phyloP scores from a whole-genome alignment of 2,888 invertebrate genomes.

The Pyrocoelia pectoralis region DNA sequence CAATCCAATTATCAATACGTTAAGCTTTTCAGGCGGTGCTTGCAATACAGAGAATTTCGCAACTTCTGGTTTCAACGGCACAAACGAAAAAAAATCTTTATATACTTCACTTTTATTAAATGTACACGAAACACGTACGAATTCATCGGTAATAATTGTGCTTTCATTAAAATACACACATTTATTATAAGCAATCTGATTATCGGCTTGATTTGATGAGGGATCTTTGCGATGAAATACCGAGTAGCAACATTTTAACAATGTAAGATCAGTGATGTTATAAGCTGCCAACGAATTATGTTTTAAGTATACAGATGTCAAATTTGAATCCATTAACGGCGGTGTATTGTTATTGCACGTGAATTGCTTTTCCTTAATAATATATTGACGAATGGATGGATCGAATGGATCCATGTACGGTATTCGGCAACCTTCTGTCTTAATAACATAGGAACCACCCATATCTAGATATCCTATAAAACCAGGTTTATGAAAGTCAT shows the following conservation, averaged over 20 bases:
- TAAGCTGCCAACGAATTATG: constrained; percentile 61
- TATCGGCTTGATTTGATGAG: constrained; percentile 61
- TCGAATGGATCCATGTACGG: constrained; percentile 71
- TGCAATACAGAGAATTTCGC: neutral
- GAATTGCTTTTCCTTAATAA: constrained; percentile 61
- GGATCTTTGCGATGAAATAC: constrained; percentile 65
- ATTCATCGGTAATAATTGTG: constrained; percentile 67
- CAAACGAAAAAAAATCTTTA: constrained; percentile 74
- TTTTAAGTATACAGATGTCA: constrained; percentile 67
- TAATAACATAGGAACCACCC: constrained; percentile 53
- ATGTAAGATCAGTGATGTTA: constrained; percentile 59
- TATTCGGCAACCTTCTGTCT: constrained; percentile 73
- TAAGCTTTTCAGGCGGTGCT: constrained; percentile 54
- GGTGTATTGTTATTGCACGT: constrained; percentile 62
- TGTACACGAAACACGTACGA: constrained; percentile 72
- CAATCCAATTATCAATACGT: constrained; percentile 82
- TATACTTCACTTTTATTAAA: constrained; percentile 64
- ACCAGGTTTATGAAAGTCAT: neutral
- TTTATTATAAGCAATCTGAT: constrained; percentile 60
- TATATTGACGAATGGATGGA: constrained; percentile 63
- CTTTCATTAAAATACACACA: constrained; percentile 64
- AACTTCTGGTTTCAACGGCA: constrained; percentile 59
- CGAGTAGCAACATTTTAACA: constrained; percentile 69
- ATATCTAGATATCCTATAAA: constrained; percentile 5
- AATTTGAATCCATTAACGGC: constrained; percentile 66